These are phyloP conservation scores for Arenaria interpres DNA, from an alignment of 2,113 vertebrate genomes.

Conservation along the genomic window DNA sequence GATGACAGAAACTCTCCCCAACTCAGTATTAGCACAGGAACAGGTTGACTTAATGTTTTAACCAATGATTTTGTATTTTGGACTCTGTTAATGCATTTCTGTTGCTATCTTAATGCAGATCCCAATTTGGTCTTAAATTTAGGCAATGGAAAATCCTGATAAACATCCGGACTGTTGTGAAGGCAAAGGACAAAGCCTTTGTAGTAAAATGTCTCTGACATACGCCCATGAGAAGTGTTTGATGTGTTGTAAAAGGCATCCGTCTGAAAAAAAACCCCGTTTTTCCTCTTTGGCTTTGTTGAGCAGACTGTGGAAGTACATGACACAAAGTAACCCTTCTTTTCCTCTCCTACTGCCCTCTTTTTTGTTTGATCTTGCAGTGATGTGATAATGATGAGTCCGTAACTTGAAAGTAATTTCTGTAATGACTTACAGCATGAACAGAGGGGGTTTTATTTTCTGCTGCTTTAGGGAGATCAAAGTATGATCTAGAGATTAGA, in stretches of 20 bases:
- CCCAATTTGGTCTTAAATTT: not conserved
- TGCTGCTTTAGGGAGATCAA: conserved; percentile 29
- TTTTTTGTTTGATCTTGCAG: conserved; percentile 48
- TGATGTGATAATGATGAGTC: conserved; percentile 32
- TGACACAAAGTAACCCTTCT: conserved; percentile 43
- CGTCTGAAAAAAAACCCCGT: not conserved
- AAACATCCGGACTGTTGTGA: conserved; percentile 14
- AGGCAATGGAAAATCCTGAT: conserved; percentile 42
- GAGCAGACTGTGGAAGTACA: not conserved
- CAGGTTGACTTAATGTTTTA: not conserved
- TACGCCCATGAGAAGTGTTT: conserved; percentile 23
- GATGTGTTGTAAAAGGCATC: conserved; percentile 45
- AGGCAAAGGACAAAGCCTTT: conserved; percentile 43
- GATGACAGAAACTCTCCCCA: not conserved
- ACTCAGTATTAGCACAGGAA: not conserved
- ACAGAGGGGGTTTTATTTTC: conserved; percentile 35
- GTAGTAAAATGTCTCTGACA: conserved; percentile 29
- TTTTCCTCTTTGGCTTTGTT: conserved; percentile 49
- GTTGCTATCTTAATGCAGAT: not conserved
- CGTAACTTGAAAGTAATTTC: conserved; percentile 55
- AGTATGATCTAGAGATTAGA: conserved; percentile 45
- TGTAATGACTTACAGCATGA: conserved; percentile 9
- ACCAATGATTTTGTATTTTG: not conserved
- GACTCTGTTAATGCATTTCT: not conserved
- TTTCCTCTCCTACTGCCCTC: conserved; percentile 21